Evolutionary conservation across 2,888 invertebrate species (phyloP).

Genomic region (Halictus quadricinctus): DNA sequence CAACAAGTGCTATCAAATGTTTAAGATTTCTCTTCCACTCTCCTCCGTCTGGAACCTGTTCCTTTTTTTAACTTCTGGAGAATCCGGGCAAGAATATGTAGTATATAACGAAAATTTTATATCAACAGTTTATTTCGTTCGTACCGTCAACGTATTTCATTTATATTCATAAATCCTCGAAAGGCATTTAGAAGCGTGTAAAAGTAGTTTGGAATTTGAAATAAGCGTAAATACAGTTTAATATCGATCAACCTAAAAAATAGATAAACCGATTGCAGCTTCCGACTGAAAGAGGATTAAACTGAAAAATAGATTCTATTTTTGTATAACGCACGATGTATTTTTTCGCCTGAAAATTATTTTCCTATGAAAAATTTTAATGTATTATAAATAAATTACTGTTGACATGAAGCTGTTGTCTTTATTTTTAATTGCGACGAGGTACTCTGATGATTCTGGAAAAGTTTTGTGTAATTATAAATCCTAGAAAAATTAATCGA

Average conservation of each 20-base stretch:
- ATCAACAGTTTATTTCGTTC: constrained; percentile 18
- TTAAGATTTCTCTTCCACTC: constrained; percentile 8
- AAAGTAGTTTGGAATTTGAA: constrained; percentile 4
- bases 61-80: not conserved
- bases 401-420: constrained; percentile 18
- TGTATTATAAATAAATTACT: constrained; percentile 35
- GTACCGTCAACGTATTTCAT: constrained; percentile 24
- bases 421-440: not conserved
- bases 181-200: constrained; percentile 8
- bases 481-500: not conserved
- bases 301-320: constrained; percentile 16
- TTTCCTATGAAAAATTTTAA: constrained; percentile 31
- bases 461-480: not conserved
- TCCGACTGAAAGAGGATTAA: constrained; percentile 20
- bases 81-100: constrained; percentile 14
- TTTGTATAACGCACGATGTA: constrained; percentile 13
- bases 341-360: constrained; percentile 9
- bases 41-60: constrained; percentile 5
- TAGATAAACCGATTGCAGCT: not conserved
- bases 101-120: constrained; percentile 24
- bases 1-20: constrained; percentile 5
- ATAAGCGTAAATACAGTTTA: not conserved
- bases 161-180: constrained; percentile 28
- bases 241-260: not conserved
- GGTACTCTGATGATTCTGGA: not conserved